A percentile compares a stretch with the other conserved stretches of the same genome.
Conservation (phyloP, 2,113 vertebrate species). For the Eubucco bourcierii region DNA sequence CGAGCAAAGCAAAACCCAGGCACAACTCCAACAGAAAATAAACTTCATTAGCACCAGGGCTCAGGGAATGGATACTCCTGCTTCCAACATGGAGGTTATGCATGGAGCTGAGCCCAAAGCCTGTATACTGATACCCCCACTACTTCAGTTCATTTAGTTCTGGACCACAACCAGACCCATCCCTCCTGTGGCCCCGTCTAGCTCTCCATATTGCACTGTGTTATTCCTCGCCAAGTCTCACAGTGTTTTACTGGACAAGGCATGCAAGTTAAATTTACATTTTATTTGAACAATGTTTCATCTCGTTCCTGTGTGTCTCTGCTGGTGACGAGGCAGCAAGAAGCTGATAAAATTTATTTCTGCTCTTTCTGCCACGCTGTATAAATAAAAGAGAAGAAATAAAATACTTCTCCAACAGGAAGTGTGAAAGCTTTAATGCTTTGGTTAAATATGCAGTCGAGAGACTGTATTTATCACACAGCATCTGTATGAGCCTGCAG, state of each 20-base stretch:
- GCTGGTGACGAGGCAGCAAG: slow-evolving; percentile 37
- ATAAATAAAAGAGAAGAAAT: slow-evolving; percentile 39
- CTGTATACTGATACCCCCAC: not conserved
- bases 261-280: slow-evolving; percentile 32
- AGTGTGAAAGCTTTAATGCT: slow-evolving; percentile 53
- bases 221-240: not conserved
- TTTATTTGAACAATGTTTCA: slow-evolving; percentile 59
- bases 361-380: slow-evolving; percentile 17
- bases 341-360: slow-evolving; percentile 50
- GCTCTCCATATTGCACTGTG: not conserved
- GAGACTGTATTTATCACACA: slow-evolving; percentile 57
- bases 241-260: slow-evolving; percentile 27
- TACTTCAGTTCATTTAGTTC: not conserved
- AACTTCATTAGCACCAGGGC: not conserved
- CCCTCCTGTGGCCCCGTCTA: not conserved
- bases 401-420: slow-evolving; percentile 64
- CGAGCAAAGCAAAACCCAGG: accelerated
- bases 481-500: not conserved
- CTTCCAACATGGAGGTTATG: not conserved
- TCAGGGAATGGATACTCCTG: not conserved
- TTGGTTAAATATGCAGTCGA: slow-evolving; percentile 58
- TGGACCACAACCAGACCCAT: not conserved
- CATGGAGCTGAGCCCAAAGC: not conserved
- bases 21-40: not conserved
- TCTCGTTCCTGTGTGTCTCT: slow-evolving; percentile 42